Percentiles rank a stretch among this genome's conserved stretches.
phyloP scores from a whole-genome alignment of 2,797 vertebrate genomes.

The Manis pentadactyla region DNA sequence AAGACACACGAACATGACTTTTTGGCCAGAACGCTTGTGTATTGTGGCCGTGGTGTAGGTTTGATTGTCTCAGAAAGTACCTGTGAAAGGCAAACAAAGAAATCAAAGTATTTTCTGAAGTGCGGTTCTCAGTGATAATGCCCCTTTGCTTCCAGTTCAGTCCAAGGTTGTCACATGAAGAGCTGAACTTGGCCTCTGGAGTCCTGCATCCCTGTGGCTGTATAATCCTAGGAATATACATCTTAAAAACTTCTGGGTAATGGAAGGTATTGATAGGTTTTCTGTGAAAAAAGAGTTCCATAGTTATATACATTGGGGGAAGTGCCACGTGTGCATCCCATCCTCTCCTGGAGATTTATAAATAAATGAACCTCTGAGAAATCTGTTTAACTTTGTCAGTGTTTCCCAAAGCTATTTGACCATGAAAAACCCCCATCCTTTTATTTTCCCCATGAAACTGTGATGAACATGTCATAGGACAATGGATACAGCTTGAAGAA shows the following conservation, averaged over 20 bases:
- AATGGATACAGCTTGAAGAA: background rate
- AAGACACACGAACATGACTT: background rate
- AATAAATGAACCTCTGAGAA: background rate
- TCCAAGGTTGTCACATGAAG: background rate
- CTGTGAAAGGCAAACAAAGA: background rate
- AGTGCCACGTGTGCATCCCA: background rate
- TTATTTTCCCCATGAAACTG: background rate
- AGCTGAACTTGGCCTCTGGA: background rate
- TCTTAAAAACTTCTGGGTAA: background rate
- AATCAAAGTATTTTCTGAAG: background rate
- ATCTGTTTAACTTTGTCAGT: background rate
- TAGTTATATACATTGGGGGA: background rate
- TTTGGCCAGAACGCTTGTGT: background rate
- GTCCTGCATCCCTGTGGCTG: background rate
- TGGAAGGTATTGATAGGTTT: background rate
- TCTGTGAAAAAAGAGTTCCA: background rate
- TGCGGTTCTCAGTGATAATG: background rate
- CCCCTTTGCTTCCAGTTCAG: background rate
- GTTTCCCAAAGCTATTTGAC: background rate
- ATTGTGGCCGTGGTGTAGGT: background rate
- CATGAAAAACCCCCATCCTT: background rate
- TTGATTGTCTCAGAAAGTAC: background rate
- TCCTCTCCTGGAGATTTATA: background rate
- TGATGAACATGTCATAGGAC: background rate
- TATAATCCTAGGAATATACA: background rate